Evolutionary conservation across 1,140 invertebrate genomes (phyloP), one percentile per base, ranked within the genome.

Genomic region (Chlorops oryzae): DNA sequence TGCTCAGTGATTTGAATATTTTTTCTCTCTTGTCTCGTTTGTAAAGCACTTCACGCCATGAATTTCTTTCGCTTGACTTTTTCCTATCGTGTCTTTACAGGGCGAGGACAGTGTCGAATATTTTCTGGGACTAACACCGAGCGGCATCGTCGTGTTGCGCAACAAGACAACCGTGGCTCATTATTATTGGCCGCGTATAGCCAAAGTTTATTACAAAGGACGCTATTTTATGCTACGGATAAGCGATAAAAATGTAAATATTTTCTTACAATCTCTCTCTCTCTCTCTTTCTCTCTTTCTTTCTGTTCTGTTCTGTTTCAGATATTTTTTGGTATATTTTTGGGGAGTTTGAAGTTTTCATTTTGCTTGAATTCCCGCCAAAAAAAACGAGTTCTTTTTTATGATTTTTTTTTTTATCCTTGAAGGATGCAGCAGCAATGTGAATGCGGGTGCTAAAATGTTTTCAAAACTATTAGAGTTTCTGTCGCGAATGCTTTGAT

Each of bases 161-260:
- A 95, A 94, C 67, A 88, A 91, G 75, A 90, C 85, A 71, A 98
- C 96, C 77, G 96, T 99, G 59, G 96, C 95, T 56, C 92, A 97
- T 74, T 99, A 99, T 77, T 97, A 96, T 75, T 99, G 96, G 96
- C 92, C 93, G 39, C 84, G 93, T 71, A 96, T 97, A 63, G 91
- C 87, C 52, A 96, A 96, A 79, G 86, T 96, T 58, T 94, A 92
- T 73, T 93, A 92, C 75, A 96, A 96, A 79, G 91, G 89, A 63
- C 87, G 90, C 72, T 95, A 92, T 74, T 97, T 98, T 74, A 96
- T 96, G 87, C 79, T 97, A 34, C 81, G 89, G 63, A 93, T 97
- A 47, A 87, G 86, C 60, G 93, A 96, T 74, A 96, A 96, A 80
- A 93, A 92, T 76, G 92, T 92, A 81, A 88, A 84, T 81, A 59